These are phyloP conservation scores for Tringa solitaria DNA, from an alignment of 2,113 vertebrate species.

Conservation along the genomic window DNA sequence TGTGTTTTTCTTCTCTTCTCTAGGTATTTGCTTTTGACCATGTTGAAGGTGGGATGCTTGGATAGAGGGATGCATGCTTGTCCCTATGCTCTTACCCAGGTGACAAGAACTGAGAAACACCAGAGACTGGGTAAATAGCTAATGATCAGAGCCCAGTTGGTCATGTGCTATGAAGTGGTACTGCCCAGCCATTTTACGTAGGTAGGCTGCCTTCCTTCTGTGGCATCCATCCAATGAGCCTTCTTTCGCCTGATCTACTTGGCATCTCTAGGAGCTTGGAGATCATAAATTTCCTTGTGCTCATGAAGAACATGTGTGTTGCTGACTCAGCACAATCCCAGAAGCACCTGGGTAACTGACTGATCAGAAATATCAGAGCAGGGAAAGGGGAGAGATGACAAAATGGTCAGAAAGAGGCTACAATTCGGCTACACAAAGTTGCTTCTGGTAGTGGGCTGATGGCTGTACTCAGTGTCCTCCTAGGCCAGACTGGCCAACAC, in stretches of 20 bases:
- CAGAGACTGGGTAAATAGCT: neutral
- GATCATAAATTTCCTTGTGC: neutral
- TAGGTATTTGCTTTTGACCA: neutral
- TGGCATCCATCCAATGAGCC: neutral
- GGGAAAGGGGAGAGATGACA: neutral
- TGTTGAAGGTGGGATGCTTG: neutral
- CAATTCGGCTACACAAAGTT: neutral
- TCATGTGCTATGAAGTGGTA: neutral
- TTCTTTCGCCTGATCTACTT: neutral
- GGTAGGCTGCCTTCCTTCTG: neutral
- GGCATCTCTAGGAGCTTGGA: neutral
- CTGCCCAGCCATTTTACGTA: neutral
- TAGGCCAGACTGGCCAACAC: neutral
- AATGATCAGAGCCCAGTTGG: neutral
- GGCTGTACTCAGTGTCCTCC: neutral
- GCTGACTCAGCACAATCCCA: neutral
- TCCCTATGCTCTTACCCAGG: neutral
- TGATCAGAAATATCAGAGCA: neutral
- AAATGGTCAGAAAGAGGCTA: neutral
- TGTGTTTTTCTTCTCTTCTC: neutral
- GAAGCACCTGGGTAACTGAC: neutral
- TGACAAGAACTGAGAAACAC: neutral
- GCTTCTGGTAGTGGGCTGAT: fast-evolving
- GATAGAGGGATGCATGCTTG: neutral
- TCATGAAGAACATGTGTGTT: neutral